These are phyloP conservation scores for Cantharis lateralis DNA, from an alignment of 2,888 invertebrate species.

Conservation along the genomic window DNA sequence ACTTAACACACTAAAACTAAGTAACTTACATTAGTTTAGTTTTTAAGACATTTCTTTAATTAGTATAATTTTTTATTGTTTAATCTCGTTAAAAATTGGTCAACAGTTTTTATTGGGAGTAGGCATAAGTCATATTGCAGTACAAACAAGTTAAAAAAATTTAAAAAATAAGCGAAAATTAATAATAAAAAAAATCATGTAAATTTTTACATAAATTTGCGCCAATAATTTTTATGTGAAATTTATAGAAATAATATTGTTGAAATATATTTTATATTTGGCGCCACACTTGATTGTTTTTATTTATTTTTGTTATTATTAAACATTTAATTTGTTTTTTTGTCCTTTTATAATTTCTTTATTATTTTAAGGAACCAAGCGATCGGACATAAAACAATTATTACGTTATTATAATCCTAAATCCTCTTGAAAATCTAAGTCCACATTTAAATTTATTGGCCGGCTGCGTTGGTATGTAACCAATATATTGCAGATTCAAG, in stretches of 20 bases:
- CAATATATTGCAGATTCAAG: too few species aligned
- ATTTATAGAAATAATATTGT: constrained; percentile 45
- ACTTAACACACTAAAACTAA: constrained; percentile 43
- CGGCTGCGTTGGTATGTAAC: too few species aligned
- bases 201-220: constrained; percentile 47
- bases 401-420: too few species aligned
- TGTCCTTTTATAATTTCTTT: constrained; percentile 5
- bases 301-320: not conserved
- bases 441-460: too few species aligned
- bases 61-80: constrained; percentile 47
- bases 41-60: constrained; percentile 46
- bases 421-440: too few species aligned
- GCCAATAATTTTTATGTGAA: constrained; percentile 49
- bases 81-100: constrained; percentile 50
- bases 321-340: constrained; percentile 24
- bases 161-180: constrained; percentile 45
- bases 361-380: not conserved
- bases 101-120: constrained; percentile 50
- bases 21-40: constrained; percentile 52
- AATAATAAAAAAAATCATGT: constrained; percentile 43
- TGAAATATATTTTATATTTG: constrained; percentile 54
- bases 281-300: constrained; percentile 40
- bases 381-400: too few species aligned
- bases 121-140: constrained; percentile 52
- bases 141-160: constrained; percentile 49